Evolutionary conservation across 2,888 invertebrate species (phyloP).

Genomic region (Drosophila conformis): DNA sequence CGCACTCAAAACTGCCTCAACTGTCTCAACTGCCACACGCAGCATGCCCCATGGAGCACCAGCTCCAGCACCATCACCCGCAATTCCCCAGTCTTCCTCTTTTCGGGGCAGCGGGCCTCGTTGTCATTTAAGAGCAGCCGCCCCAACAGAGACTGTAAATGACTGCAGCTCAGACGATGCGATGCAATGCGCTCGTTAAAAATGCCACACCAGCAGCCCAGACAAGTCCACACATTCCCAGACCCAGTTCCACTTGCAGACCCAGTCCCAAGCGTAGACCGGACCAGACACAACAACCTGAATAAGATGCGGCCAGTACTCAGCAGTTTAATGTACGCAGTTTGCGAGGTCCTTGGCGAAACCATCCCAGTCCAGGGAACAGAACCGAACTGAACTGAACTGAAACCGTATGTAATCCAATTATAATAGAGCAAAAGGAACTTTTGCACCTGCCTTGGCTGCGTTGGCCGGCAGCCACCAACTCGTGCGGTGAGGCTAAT

Average conservation of each 20-base stretch:
- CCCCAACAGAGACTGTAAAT: conserved; percentile 55
- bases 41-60: not conserved
- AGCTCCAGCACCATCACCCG: conserved; percentile 28
- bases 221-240: conserved; percentile 34
- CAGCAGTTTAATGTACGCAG: conserved; percentile 49
- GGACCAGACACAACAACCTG: conserved; percentile 39
- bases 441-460: conserved; percentile 71
- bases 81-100: conserved; percentile 38
- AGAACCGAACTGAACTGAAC: conserved; percentile 14
- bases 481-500: conserved; percentile 43
- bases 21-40: conserved; percentile 45
- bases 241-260: conserved; percentile 5
- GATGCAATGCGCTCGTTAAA: conserved; percentile 59
- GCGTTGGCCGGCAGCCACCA: conserved; percentile 35
- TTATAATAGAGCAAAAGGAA: conserved; percentile 63
- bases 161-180: conserved; percentile 56
- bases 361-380: not conserved
- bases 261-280: conserved; percentile 17
- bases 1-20: conserved; percentile 23
- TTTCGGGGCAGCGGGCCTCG: conserved; percentile 21
- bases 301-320: conserved; percentile 51
- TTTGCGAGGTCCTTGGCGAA: conserved; percentile 38
- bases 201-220: conserved; percentile 47
- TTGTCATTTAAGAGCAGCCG: conserved; percentile 58
- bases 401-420: conserved; percentile 62